A percentile compares a stretch with the other conserved stretches of the same genome.
phyloP scores from a whole-genome alignment of 2,797 vertebrate genomes.

The Premnoplex brunnescens region DNA sequence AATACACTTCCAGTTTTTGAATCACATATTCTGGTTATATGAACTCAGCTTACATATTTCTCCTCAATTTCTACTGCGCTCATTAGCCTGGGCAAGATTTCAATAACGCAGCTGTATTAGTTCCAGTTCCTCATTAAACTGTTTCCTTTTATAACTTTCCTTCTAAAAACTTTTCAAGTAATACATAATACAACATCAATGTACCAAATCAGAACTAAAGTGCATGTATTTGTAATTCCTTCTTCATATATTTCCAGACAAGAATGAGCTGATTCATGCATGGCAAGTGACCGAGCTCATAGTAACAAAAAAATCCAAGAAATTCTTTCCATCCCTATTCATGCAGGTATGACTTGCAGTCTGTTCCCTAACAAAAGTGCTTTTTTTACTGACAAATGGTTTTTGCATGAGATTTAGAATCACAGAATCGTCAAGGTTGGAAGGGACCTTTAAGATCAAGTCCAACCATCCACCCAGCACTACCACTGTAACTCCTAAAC shows the following conservation, averaged over 20 bases:
- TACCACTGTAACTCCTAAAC: neutral
- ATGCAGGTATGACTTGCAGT: neutral
- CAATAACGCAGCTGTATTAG: neutral
- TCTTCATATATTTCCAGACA: neutral
- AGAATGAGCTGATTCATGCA: neutral
- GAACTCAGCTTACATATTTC: neutral
- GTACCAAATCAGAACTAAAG: neutral
- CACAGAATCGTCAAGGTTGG: neutral
- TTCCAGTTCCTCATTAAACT: neutral
- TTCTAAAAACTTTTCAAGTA: neutral
- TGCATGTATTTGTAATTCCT: neutral
- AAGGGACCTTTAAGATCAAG: neutral
- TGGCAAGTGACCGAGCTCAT: neutral
- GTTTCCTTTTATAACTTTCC: neutral
- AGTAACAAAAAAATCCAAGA: neutral
- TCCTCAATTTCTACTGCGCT: neutral
- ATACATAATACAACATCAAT: neutral
- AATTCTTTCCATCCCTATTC: neutral
- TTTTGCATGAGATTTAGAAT: neutral
- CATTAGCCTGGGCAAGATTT: neutral
- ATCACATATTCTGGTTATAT: neutral
- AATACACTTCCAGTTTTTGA: neutral
- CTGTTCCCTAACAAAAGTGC: neutral
- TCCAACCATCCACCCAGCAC: neutral
- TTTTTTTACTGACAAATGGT: neutral